Base-by-base conservation (phyloP, 2,113 vertebrate genomes). In the Nothocercus nigrocapillus region DNA sequence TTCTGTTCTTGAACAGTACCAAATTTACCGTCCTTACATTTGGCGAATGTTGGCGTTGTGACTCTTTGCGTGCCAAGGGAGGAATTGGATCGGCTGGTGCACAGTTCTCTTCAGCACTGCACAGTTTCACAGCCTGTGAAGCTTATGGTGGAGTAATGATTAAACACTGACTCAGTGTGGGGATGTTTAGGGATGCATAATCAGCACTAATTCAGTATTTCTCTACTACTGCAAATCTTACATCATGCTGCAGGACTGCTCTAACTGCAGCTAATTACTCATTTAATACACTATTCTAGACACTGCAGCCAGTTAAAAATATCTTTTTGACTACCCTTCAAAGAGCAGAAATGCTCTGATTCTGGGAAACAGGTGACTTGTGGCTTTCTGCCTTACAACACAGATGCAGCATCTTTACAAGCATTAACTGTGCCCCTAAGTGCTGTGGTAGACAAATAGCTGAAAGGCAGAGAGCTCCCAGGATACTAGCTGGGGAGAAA, bases 131-230 rank as follows among this genome's bases (percentile, higher is more conserved):
- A 54, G 72, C 12, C n/a, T 16, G 64, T 42, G 76, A 38, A 92
- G 45, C 54, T 44, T 67, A 53, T 85, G 49, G 64, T 72, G 47
- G 66, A 86, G 93, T 89, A 53, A 66, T 92, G 91, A 96, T 89
- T 96, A 62, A 96, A 92, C 53, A 76, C 47, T 95, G 96, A 94
- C 47, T 97, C 91, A 92, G 81, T 73, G 58, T 63, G 64, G 53
- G 61, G 92, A 38, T 84, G 40, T 79, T 92, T 73, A 91, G 28
- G 9, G 74, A 82, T 95, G 89, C 95, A 62, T 36, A 76, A 89
- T 96, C 93, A 89, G 94, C 95, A 87, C 13, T 93, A 95, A 92
- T 92, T 92, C 61, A 75, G 40, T 88, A 3, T 75, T 92, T 84
- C 44, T 80, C 42, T 95, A 11, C 77, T 81, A 64, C 77, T 82